Percentiles rank a stretch among this genome's conserved stretches.
phyloP scores from a whole-genome alignment of 2,888 invertebrate species.

The Furcula furcula region DNA sequence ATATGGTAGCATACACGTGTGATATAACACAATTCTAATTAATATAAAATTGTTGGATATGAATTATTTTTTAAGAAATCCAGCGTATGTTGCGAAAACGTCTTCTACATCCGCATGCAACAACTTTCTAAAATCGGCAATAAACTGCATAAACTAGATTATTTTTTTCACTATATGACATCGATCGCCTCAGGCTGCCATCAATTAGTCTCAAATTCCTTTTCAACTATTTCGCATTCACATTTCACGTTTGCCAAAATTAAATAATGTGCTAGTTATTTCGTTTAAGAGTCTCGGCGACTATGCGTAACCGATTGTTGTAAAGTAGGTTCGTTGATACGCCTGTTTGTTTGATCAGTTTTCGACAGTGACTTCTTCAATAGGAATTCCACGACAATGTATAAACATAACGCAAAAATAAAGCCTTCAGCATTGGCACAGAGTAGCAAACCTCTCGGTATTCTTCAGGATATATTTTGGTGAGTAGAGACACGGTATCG shows the following conservation, averaged over 20 bases:
- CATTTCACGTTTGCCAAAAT: no score
- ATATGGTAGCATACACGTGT: no score
- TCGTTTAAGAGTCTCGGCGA: slow-evolving; percentile 18
- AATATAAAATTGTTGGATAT: no score
- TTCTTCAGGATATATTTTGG: no score
- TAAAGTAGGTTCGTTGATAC: slow-evolving; percentile 28
- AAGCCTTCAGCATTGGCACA: no score
- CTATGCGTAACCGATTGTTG: slow-evolving; percentile 5
- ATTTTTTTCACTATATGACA: slow-evolving; percentile 1
- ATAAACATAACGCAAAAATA: no score
- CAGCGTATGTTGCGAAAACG: no score
- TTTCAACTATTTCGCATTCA: background rate
- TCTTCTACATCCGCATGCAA: background rate
- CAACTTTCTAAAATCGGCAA: slow-evolving; percentile 11
- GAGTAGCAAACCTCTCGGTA: no score
- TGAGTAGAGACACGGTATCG: no score
- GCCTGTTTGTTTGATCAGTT: slow-evolving; percentile 29
- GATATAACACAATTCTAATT: no score
- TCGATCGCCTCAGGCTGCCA: background rate
- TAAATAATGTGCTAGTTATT: slow-evolving; percentile 9
- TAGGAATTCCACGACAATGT: slow-evolving; percentile 22
- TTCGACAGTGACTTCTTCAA: slow-evolving; percentile 13
- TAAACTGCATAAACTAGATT: slow-evolving; percentile 4
- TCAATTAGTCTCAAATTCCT: background rate
- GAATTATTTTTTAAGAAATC: no score